phyloP scores from a whole-genome alignment of 2,113 vertebrate genomes.

The Notarius lentiginosus region DNA sequence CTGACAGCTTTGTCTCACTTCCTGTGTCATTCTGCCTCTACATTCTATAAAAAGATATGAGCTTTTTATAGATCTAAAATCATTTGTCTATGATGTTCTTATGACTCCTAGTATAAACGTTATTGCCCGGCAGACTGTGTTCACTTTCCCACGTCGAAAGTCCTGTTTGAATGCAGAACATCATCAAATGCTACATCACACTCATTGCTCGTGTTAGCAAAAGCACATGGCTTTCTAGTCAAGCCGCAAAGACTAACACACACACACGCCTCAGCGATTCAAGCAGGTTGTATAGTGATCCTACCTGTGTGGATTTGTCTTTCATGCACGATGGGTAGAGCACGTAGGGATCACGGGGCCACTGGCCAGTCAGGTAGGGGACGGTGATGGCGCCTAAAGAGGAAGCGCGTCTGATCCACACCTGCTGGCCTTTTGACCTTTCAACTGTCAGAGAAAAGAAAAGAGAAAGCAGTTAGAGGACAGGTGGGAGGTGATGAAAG shows the following conservation, averaged over 20 bases:
- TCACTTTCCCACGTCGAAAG: not conserved
- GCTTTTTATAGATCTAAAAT: not conserved
- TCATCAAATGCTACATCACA: not conserved
- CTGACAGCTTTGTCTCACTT: not conserved
- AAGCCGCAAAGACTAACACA: not conserved
- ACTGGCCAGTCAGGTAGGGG: slow-evolving; percentile 92
- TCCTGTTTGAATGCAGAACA: not conserved
- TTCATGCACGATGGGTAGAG: slow-evolving; percentile 88
- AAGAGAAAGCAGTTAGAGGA: slow-evolving; percentile 42
- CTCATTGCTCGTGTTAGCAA: not conserved
- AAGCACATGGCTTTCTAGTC: slow-evolving; percentile 19
- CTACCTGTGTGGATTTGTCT: slow-evolving; percentile 93
- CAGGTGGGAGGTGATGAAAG: not conserved
- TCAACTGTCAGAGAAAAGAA: slow-evolving; percentile 74
- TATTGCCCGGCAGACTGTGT: not conserved
- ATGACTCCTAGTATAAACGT: too few relatives aligned
- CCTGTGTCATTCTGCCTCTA: not conserved
- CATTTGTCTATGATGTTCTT: not conserved
- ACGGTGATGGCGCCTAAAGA: slow-evolving; percentile 88
- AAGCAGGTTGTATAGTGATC: not conserved
- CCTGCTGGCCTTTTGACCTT: slow-evolving; percentile 82
- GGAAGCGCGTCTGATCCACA: slow-evolving; percentile 82
- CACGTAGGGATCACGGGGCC: slow-evolving; percentile 85
- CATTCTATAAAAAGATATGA: not conserved
- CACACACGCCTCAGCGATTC: not conserved